Conservation (phyloP, 2,888 invertebrate genomes). For the Polymixis flavicincta region DNA sequence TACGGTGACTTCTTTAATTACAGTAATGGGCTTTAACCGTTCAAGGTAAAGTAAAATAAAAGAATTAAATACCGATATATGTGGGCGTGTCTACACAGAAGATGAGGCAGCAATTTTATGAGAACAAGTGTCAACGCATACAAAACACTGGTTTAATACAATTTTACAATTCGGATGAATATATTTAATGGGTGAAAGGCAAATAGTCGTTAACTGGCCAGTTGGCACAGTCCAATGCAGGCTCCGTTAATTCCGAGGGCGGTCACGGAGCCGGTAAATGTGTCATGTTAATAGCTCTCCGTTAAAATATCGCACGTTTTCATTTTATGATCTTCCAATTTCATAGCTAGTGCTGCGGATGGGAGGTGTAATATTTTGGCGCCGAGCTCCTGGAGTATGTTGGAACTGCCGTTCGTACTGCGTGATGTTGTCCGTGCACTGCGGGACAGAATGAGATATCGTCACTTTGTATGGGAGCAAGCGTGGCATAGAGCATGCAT, state of each 20-base stretch:
- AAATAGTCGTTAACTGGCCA: slow-evolving; percentile 78
- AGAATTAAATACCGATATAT: slow-evolving; percentile 3
- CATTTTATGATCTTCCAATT: slow-evolving; percentile 82
- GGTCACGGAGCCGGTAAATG: slow-evolving; percentile 79
- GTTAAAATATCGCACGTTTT: slow-evolving; percentile 80
- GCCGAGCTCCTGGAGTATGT: slow-evolving; percentile 28
- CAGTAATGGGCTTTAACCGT: slow-evolving; percentile 10
- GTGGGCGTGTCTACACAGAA: not conserved
- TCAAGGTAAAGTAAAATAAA: slow-evolving; percentile 9
- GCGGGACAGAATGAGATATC: slow-evolving; percentile 35
- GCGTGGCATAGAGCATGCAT: slow-evolving; percentile 14
- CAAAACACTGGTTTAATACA: slow-evolving; percentile 58
- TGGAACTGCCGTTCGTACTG: slow-evolving; percentile 2
- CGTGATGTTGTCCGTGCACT: slow-evolving; percentile 16
- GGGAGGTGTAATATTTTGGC: slow-evolving; percentile 52
- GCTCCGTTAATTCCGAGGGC: slow-evolving; percentile 77
- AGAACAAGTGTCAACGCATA: slow-evolving; percentile 23
- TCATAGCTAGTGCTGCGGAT: slow-evolving; percentile 73
- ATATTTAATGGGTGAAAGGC: slow-evolving; percentile 75
- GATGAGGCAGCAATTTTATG: not conserved
- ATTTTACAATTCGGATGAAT: slow-evolving; percentile 66
- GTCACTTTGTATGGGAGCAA: slow-evolving; percentile 15
- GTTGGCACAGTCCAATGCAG: slow-evolving; percentile 79
- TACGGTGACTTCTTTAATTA: slow-evolving; percentile 33
- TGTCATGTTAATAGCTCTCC: slow-evolving; percentile 82